Conservation (phyloP, 2,113 vertebrate species). For the Engystomops pustulosus region DNA sequence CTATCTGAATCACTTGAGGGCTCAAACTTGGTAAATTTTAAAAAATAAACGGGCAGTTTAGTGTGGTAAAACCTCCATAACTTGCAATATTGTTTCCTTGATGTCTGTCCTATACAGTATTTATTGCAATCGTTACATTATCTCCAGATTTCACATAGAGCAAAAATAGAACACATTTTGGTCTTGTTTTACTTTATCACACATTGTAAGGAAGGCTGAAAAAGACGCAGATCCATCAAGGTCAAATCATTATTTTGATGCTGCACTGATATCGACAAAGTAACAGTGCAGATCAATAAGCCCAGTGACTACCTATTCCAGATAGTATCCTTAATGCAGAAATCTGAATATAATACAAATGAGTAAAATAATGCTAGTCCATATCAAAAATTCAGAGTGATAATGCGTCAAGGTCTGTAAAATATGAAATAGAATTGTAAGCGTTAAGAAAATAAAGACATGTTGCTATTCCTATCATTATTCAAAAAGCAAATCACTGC, state of each 20-base stretch:
- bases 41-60: too few relatives aligned
- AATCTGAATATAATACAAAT: constrained; percentile 23
- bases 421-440: constrained; percentile 46
- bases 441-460: constrained; percentile 58
- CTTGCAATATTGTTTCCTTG: too few relatives aligned
- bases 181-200: background rate
- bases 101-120: too few relatives aligned
- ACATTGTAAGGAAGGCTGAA: background rate
- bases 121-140: background rate
- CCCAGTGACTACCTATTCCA: constrained; percentile 27
- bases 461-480: constrained; percentile 58
- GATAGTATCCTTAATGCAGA: background rate
- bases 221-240: background rate
- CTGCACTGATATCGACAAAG: background rate
- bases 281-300: constrained; percentile 1
- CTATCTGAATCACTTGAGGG: too few relatives aligned
- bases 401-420: constrained; percentile 20
- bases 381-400: constrained; percentile 25
- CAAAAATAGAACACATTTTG: too few relatives aligned
- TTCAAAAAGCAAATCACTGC: constrained; percentile 59
- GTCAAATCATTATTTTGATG: background rate
- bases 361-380: constrained; percentile 14
- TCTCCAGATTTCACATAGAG: background rate
- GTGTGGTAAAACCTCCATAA: background rate
- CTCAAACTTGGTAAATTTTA: too few relatives aligned